These are phyloP conservation scores for Zapus hudsonius DNA, from an alignment of 2,113 vertebrate species.

Conservation along the genomic window DNA sequence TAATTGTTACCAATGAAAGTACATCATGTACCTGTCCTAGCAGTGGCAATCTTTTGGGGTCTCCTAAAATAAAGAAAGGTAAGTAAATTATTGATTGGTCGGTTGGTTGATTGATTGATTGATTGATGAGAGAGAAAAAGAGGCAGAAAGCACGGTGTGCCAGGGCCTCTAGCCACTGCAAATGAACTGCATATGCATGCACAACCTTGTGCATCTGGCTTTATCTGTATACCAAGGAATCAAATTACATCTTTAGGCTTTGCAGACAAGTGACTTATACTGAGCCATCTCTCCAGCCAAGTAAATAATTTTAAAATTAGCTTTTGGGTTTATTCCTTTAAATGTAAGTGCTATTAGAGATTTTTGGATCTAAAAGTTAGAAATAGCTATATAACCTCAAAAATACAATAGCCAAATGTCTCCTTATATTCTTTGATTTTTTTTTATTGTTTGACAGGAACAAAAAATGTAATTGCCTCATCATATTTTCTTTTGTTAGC, in stretches of 20 bases:
- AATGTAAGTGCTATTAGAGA: neutral
- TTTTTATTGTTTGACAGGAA: slow-evolving; percentile 46
- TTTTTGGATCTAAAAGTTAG: slow-evolving; percentile 40
- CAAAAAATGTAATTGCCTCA: neutral
- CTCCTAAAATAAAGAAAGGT: slow-evolving; percentile 95
- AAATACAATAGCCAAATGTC: slow-evolving; percentile 14
- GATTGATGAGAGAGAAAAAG: no score
- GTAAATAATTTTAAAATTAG: slow-evolving; percentile 5
- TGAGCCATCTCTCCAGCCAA: no score
- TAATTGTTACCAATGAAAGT: slow-evolving; percentile 87
- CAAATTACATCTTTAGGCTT: no score
- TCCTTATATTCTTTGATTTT: slow-evolving; percentile 39
- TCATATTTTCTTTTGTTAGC: neutral
- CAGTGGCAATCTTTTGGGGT: slow-evolving; percentile 88
- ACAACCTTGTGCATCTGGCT: no score
- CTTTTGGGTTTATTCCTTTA: neutral
- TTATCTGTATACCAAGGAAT: no score
- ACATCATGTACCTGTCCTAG: slow-evolving; percentile 92
- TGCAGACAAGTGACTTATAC: no score
- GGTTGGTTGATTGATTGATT: no score
- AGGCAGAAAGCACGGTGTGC: no score
- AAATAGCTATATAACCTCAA: slow-evolving; percentile 14
- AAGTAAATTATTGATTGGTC: slow-evolving; percentile 53
- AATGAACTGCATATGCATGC: no score
- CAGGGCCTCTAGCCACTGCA: no score